Conservation (phyloP, 2,113 vertebrate genomes). For the Origma solitaria region DNA sequence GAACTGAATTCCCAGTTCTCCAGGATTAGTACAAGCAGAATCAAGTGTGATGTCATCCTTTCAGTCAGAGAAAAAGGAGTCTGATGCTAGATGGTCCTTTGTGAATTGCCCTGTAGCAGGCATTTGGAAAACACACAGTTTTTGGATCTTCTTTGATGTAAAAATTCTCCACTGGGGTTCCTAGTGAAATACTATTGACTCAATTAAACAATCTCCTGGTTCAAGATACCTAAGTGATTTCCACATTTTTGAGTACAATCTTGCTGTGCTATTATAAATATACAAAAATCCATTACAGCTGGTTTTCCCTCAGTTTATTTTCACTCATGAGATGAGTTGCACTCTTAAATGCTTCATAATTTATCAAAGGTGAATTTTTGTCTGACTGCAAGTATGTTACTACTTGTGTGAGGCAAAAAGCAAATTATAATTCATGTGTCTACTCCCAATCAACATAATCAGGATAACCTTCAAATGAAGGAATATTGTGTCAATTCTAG, state of each 20-base stretch:
- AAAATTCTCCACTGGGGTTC: not conserved
- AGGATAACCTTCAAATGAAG: not conserved
- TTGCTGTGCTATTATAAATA: not conserved
- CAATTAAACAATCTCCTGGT: not conserved
- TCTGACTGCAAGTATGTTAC: not conserved
- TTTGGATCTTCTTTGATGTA: not conserved
- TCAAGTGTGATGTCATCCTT: not conserved
- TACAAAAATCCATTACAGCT: not conserved
- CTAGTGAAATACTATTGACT: not conserved
- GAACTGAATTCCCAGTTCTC: not conserved
- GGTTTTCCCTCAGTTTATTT: not conserved
- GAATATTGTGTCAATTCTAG: not conserved
- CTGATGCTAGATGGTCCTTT: not conserved
- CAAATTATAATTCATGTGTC: not conserved
- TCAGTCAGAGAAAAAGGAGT: not conserved
- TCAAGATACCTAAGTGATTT: not conserved
- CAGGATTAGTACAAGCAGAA: not conserved
- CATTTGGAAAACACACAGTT: not conserved
- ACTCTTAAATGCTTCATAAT: not conserved
- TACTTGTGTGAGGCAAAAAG: not conserved
- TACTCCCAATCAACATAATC: not conserved
- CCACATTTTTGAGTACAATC: not conserved
- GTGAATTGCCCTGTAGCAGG: not conserved
- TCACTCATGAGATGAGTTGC: not conserved
- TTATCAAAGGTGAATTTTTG: not conserved